Evolutionary conservation across 2,888 invertebrate species (phyloP).

Genomic region (Sphaerophoria rueppellii): DNA sequence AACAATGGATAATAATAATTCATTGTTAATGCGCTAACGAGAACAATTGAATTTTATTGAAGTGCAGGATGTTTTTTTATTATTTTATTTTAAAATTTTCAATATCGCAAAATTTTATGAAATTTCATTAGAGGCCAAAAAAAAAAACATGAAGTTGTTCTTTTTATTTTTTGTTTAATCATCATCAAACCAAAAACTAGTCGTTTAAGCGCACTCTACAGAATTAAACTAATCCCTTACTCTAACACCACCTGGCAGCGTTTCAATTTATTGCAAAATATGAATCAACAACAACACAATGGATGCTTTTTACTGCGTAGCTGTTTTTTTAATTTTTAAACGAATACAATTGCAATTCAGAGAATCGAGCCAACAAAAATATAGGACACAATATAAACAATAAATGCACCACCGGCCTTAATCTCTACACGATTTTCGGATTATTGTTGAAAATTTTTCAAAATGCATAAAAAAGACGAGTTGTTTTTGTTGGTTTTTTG

Average conservation of each 20-base stretch:
- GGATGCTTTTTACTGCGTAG: constrained; percentile 20
- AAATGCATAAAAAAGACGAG: not conserved
- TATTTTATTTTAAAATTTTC: constrained; percentile 30
- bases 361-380: not conserved
- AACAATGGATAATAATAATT: constrained; percentile 51
- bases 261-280: constrained; percentile 35
- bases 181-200: constrained; percentile 15
- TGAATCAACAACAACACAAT: constrained; percentile 68
- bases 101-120: constrained; percentile 42
- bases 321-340: constrained; percentile 50
- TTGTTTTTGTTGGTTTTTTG: constrained; percentile 21
- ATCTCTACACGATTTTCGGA: constrained; percentile 71
- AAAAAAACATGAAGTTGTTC: not conserved
- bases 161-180: not conserved
- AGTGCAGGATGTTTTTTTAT: not conserved
- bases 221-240: constrained; percentile 68
- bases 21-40: constrained; percentile 62
- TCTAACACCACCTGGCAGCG: constrained; percentile 47
- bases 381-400: constrained; percentile 52
- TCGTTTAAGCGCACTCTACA: not conserved
- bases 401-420: constrained; percentile 45
- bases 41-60: constrained; percentile 49
- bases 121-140: constrained; percentile 36
- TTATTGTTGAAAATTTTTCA: constrained; percentile 62
- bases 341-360: constrained; percentile 63